phyloP scores from a whole-genome alignment of 2,888 invertebrate species.

The Agelastica alni region DNA sequence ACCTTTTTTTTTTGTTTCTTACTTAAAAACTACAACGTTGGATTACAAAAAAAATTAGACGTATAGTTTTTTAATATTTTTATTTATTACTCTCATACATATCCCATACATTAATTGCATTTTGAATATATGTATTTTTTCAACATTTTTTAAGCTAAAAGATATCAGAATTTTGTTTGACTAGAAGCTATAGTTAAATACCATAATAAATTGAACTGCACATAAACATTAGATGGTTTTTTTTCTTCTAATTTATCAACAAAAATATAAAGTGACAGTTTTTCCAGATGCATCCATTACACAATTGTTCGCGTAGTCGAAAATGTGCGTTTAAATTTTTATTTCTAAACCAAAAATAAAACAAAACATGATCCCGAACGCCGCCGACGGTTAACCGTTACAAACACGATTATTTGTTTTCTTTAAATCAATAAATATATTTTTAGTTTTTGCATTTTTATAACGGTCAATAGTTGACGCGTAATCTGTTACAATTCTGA shows the following conservation, averaged over 20 bases:
- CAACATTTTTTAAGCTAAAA: slow-evolving; percentile 57
- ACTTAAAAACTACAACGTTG: too few relatives aligned
- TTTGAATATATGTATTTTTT: slow-evolving; percentile 56
- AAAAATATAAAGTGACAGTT: slow-evolving; percentile 47
- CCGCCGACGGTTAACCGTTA: not conserved
- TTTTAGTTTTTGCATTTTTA: too few relatives aligned
- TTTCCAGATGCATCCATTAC: slow-evolving; percentile 34
- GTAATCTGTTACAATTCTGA: too few relatives aligned
- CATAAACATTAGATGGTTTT: slow-evolving; percentile 46
- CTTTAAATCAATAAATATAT: too few relatives aligned
- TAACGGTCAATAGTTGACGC: too few relatives aligned
- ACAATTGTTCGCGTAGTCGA: slow-evolving; percentile 36
- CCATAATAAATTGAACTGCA: slow-evolving; percentile 50
- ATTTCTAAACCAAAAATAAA: slow-evolving; percentile 19
- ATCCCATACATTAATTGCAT: slow-evolving; percentile 60
- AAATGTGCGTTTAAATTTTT: slow-evolving; percentile 41
- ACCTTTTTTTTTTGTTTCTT: too few relatives aligned
- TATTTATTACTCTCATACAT: slow-evolving; percentile 59
- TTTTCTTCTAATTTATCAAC: slow-evolving; percentile 46
- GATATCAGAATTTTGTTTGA: slow-evolving; percentile 49
- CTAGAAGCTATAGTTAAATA: slow-evolving; percentile 50
- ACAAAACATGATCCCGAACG: not conserved
- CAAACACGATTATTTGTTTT: too few relatives aligned
- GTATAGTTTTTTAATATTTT: slow-evolving; percentile 26
- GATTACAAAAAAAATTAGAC: too few relatives aligned